A percentile compares a stretch with the other conserved stretches of the same genome.
phyloP scores from a whole-genome alignment of 2,888 invertebrate genomes.

The Troilus luridus region DNA sequence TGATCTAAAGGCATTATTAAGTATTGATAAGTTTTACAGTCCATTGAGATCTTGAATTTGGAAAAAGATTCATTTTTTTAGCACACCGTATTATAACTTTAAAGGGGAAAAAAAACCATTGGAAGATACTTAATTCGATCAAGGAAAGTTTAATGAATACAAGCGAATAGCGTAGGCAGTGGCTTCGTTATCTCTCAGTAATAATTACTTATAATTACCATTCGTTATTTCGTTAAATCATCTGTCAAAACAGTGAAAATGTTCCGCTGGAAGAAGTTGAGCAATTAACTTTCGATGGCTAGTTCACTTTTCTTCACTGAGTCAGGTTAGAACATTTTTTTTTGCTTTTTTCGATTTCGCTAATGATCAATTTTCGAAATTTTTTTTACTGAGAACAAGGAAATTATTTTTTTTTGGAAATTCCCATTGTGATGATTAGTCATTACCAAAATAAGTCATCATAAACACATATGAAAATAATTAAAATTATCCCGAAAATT shows the following conservation, averaged over 20 bases:
- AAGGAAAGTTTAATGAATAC: conserved; percentile 10
- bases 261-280: background rate
- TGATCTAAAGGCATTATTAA: too few species aligned
- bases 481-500: too few species aligned
- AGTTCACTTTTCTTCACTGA: background rate
- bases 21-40: too few species aligned
- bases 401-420: too few species aligned
- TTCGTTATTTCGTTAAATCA: background rate
- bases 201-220: background rate
- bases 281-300: background rate
- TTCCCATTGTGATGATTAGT: too few species aligned
- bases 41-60: too few species aligned
- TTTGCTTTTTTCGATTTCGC: background rate
- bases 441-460: too few species aligned
- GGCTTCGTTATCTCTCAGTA: background rate
- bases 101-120: background rate
- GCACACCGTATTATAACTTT: too few species aligned
- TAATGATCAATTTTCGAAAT: too few species aligned
- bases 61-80: too few species aligned
- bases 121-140: background rate
- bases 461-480: too few species aligned
- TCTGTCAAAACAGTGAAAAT: conserved; percentile 37
- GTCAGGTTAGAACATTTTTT: background rate
- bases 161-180: background rate
- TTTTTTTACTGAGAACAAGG: too few species aligned